Evolutionary conservation across 2,113 vertebrate genomes (phyloP).

Genomic region (Cathartes aura): DNA sequence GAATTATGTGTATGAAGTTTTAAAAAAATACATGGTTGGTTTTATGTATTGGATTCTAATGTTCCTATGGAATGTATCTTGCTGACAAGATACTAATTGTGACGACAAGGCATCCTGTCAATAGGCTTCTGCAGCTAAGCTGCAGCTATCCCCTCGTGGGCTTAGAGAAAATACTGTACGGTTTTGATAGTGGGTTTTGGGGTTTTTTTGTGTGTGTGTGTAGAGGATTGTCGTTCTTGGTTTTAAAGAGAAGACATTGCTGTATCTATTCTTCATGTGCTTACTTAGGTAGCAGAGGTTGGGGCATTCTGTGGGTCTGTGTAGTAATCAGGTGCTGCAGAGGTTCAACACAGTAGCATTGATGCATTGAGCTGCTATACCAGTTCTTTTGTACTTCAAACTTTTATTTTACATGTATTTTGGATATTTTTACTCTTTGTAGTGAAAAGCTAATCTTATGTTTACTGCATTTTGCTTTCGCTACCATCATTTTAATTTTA

Average conservation of each 20-base stretch:
- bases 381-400: background rate
- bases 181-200: background rate
- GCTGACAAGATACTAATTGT: background rate
- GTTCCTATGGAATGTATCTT: background rate
- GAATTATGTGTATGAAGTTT: background rate
- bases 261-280: background rate
- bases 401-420: background rate
- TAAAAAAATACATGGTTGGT: background rate
- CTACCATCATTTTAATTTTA: background rate
- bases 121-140: background rate
- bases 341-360: background rate
- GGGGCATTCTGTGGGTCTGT: background rate
- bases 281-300: background rate
- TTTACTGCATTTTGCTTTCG: background rate
- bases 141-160: background rate
- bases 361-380: background rate
- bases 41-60: fast-evolving
- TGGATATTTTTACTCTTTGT: background rate
- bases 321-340: background rate
- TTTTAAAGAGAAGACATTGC: background rate
- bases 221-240: fast-evolving
- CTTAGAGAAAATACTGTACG: background rate
- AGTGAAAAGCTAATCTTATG: background rate
- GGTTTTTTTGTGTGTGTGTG: background rate
- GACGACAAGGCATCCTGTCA: background rate